Percentiles rank a stretch among this genome's conserved stretches.
Evolutionary conservation across 2,113 vertebrate species (phyloP).

Genomic region (Thamnaconus septentrionalis): DNA sequence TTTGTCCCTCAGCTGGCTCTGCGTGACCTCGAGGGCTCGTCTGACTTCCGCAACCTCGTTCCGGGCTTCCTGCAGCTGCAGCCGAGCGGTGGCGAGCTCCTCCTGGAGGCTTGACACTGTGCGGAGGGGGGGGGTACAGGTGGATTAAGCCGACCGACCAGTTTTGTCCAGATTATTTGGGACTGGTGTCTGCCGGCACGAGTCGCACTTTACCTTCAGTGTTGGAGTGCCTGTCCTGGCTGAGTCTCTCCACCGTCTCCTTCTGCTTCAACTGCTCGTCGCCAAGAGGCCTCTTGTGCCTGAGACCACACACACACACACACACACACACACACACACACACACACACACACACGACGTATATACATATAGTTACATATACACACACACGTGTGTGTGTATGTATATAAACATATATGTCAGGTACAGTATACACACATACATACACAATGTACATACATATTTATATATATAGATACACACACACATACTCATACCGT

Average conservation of each 20-base stretch:
- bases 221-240: constrained; percentile 58
- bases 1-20: constrained; percentile 72
- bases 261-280: constrained; percentile 81
- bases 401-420: too few relatives aligned
- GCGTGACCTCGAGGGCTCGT: constrained; percentile 74
- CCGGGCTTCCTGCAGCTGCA: constrained; percentile 78
- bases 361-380: too few relatives aligned
- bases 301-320: constrained; percentile 41
- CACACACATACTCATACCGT: too few relatives aligned
- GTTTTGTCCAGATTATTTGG: too few relatives aligned
- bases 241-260: constrained; percentile 70
- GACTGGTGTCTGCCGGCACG: not conserved
- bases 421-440: too few relatives aligned
- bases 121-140: constrained; percentile 13
- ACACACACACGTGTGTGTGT: too few relatives aligned
- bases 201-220: constrained; percentile 77
- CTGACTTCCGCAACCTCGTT: constrained; percentile 80
- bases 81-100: constrained; percentile 76
- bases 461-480: too few relatives aligned
- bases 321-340: not conserved
- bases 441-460: too few relatives aligned
- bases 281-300: constrained; percentile 76
- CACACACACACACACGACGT: too few relatives aligned
- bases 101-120: constrained; percentile 73
- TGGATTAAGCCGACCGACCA: too few relatives aligned